Conservation (phyloP, 30 jellyfish, hydroid and myxozoan genomes). For the Turritopsis dohrnii region DNA sequence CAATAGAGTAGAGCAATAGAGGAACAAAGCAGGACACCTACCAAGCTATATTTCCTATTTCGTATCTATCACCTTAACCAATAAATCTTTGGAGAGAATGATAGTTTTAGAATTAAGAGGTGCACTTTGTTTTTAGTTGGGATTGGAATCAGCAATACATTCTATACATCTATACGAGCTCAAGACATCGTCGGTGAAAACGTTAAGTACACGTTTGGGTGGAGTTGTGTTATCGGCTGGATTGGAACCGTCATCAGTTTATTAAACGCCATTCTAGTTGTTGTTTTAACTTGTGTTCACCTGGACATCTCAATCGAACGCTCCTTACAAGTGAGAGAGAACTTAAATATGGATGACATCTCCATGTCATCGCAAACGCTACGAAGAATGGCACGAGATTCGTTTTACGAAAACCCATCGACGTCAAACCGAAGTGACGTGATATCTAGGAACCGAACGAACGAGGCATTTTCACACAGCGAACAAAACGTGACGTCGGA, state of each 20-base stretch:
- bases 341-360: not conserved
- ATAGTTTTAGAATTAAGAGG: too few relatives aligned
- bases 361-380: slow-evolving; percentile 5
- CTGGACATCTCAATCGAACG: slow-evolving; percentile 4
- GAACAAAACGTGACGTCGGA: not conserved
- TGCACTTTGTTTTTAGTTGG: slow-evolving; percentile 18
- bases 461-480: not conserved
- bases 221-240: slow-evolving; percentile 26
- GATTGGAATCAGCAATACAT: slow-evolving; percentile 1
- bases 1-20: too few relatives aligned
- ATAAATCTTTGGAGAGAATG: too few relatives aligned
- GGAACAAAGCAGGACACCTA: too few relatives aligned
- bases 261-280: not conserved
- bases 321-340: not conserved
- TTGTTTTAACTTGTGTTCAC: not conserved
- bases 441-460: not conserved
- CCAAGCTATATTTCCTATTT: too few relatives aligned
- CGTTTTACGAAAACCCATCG: not conserved
- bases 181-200: slow-evolving; percentile 23
- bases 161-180: slow-evolving; percentile 6
- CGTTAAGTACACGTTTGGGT: slow-evolving; percentile 9
- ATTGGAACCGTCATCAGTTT: slow-evolving; percentile 7
- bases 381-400: not conserved
- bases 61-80: too few relatives aligned
- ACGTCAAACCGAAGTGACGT: not conserved